Conservation (phyloP, 2,888 invertebrate species). For the Platerodrilus igneus region DNA sequence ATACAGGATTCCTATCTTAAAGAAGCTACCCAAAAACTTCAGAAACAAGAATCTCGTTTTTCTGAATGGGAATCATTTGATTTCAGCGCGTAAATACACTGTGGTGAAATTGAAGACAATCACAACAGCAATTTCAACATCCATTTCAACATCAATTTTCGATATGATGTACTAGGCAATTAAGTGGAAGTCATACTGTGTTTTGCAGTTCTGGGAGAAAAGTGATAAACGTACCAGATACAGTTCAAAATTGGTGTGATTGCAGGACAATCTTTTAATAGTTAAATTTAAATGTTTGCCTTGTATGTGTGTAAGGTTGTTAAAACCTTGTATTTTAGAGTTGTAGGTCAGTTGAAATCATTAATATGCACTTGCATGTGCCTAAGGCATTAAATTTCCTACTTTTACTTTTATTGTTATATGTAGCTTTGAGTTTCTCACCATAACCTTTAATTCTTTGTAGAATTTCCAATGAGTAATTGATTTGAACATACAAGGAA, state of each 20-base stretch:
- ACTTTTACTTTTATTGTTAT: no score
- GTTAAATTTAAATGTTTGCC: conserved; percentile 34
- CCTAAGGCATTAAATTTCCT: no score
- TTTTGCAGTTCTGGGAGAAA: conserved; percentile 39
- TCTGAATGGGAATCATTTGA: conserved; percentile 80
- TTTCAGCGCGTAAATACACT: conserved; percentile 47
- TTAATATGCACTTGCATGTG: conserved; percentile 7
- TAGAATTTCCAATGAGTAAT: no score
- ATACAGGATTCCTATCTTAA: conserved; percentile 84
- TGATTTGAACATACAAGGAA: no score
- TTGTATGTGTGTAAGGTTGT: conserved; percentile 35
- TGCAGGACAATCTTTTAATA: conserved; percentile 41
- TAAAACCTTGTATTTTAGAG: conserved; percentile 13
- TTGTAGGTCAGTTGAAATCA: conserved; percentile 19
- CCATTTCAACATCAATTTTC: no score
- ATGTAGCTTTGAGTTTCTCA: no score
- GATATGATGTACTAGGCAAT: conserved; percentile 24
- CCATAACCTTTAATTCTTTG: no score
- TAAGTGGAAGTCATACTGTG: conserved; percentile 27
- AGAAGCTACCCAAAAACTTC: conserved; percentile 79
- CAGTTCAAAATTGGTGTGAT: conserved; percentile 28
- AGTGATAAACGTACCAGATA: conserved; percentile 36
- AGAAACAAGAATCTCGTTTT: conserved; percentile 83
- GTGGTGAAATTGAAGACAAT: conserved; percentile 36
- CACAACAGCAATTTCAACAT: conserved; percentile 30